Base-by-base conservation (phyloP, 1,140 invertebrate species). In the Solenopsis fugax region DNA sequence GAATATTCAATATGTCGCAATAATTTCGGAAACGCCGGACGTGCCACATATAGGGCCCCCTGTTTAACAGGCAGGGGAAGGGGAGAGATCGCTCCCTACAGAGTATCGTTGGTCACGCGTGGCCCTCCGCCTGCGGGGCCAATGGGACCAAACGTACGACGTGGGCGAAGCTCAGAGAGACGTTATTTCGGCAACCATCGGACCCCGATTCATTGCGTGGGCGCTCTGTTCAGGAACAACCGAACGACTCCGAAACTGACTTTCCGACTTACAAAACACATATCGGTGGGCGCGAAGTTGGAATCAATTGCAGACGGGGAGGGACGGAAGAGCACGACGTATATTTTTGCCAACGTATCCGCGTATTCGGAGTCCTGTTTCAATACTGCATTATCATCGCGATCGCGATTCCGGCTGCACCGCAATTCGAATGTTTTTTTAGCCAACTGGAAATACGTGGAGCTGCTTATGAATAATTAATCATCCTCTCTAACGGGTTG, bases 161-260 rank as follows among this genome's bases (percentile, higher is more conserved):
- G 90, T 91, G 86, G 90, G 90, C 90, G 88, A 91, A 75, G 65
- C 72, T 48, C 65, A 24, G 65, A 69, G 88, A 86, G 90, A 91
- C 87, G 73, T 85, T 88, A 82, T 91, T 91, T 91, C 87, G 90
- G 80, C 75, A 91, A 89, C 87, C 65, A 45, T 78, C 75, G 45
- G 48, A 29, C 5, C 54, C 85, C 67, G 45, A 86, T 82, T 72
- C 54, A 2, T 29, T 37, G 64, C 90, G 90, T 91, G 76, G 90
- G 90, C 85, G 85, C 52, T 76, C 56, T 16, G 78, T 67, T 86
- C 58, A 50, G 73, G 12, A 86, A 77, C 69, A 73, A 82, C 72
- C 77, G 82, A 64, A 65, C 78, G 89, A 91, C 90, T 88, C 91
- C 86, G 90, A 91, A 91, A 91, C 90, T 86, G 75, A 91, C 86